phyloP scores from a whole-genome alignment of 2,113 vertebrate species.

The Stomatorhinus ivindoensis region DNA sequence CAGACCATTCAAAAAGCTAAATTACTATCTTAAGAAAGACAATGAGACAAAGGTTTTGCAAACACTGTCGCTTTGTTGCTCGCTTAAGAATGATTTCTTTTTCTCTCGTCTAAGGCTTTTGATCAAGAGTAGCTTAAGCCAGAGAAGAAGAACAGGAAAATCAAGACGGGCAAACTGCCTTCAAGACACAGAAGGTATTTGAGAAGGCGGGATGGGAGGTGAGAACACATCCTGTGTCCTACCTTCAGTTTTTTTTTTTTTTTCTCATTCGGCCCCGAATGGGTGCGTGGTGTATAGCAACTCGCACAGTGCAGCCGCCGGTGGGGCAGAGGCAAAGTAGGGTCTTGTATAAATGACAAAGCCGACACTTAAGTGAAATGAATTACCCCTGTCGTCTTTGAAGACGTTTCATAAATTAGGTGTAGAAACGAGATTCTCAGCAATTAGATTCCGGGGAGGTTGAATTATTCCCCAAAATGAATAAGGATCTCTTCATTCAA shows the following conservation, averaged over 20 bases:
- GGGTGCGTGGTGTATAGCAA: neutral
- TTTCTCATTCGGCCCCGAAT: neutral
- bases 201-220: neutral
- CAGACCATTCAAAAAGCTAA: constrained; percentile 8
- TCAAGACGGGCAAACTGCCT: constrained; percentile 4
- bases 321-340: neutral
- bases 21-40: constrained; percentile 5
- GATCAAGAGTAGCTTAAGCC: neutral
- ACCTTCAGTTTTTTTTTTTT: neutral
- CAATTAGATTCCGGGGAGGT: constrained; percentile 17
- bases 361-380: neutral
- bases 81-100: neutral
- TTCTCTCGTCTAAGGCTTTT: neutral
- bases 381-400: neutral
- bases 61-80: neutral
- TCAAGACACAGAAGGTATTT: constrained; percentile 14
- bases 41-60: constrained; percentile 3
- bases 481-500: constrained; percentile 31
- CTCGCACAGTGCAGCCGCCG: neutral
- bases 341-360: neutral
- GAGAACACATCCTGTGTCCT: neutral
- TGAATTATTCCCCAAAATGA: constrained; percentile 17
- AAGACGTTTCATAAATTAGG: neutral
- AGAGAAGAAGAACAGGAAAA: neutral
- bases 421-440: neutral